Conservation (phyloP, 2,113 vertebrate genomes). For the Cichladusa arquata region DNA sequence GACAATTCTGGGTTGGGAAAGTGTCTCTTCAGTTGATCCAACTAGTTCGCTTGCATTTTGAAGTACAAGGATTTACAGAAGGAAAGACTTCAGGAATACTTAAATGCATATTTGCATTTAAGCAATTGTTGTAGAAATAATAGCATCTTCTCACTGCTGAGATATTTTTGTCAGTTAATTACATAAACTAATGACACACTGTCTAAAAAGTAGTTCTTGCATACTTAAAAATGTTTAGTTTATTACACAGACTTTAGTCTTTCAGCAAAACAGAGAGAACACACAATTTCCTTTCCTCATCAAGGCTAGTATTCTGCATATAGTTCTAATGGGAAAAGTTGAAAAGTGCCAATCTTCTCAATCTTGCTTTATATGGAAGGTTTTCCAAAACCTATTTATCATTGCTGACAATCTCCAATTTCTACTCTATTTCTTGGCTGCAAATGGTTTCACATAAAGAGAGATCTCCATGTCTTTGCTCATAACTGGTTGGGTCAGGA, state of each 20-base stretch:
- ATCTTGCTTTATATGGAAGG: constrained; percentile 13
- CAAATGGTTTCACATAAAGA: neutral
- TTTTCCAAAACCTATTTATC: neutral
- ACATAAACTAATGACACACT: neutral
- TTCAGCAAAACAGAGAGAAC: neutral
- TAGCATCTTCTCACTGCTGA: neutral
- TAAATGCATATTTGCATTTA: neutral
- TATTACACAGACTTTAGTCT: neutral
- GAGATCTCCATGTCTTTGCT: neutral
- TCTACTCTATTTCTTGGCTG: neutral
- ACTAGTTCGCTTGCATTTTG: neutral
- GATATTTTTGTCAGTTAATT: neutral
- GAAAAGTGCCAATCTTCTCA: neutral
- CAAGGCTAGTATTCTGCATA: neutral
- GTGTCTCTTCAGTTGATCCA: neutral
- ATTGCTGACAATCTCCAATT: neutral
- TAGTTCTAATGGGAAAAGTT: neutral
- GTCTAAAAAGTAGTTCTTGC: neutral
- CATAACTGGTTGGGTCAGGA: neutral
- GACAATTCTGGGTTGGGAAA: constrained; percentile 12
- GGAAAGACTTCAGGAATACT: neutral
- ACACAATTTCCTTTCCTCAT: neutral
- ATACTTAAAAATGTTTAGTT: neutral
- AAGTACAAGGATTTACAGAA: neutral
- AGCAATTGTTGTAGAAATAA: neutral